A percentile compares a stretch with the other conserved stretches of the same genome.
phyloP scores from a whole-genome alignment of 1,140 invertebrate species.

The Conus betulinus region DNA sequence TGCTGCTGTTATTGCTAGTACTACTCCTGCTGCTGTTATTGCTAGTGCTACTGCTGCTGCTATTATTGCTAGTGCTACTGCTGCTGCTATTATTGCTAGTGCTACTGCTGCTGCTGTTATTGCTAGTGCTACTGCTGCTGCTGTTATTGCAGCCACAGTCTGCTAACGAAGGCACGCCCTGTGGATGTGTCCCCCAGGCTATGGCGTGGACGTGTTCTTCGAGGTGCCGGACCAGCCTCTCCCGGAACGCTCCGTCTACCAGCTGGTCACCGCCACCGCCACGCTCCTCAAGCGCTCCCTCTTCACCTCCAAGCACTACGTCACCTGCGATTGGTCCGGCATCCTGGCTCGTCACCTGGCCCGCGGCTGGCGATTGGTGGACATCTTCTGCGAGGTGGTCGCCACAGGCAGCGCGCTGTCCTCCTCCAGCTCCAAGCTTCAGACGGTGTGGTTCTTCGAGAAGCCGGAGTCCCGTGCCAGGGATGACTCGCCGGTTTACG shows the following conservation, averaged over 20 bases:
- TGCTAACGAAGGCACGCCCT: background rate
- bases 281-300: slow-evolving; percentile 1
- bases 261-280: slow-evolving; percentile 29
- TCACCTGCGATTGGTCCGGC: slow-evolving; percentile 24
- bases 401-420: background rate
- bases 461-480: slow-evolving; percentile 20
- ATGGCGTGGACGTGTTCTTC: slow-evolving; percentile 28
- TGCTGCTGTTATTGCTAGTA: no score
- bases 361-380: slow-evolving; percentile 22
- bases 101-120: no score
- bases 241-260: slow-evolving; percentile 24
- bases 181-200: background rate
- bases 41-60: no score
- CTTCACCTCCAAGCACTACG: slow-evolving; percentile 22
- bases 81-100: no score
- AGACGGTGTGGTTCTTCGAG: slow-evolving; percentile 34
- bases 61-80: no score
- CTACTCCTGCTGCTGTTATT: no score
- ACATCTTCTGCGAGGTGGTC: slow-evolving; percentile 27
- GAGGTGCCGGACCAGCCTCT: slow-evolving; percentile 23
- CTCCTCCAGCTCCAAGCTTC: slow-evolving; percentile 16
- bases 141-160: no score
- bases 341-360: slow-evolving; percentile 26
- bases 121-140: no score
- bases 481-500: slow-evolving; percentile 24